Evolutionary conservation across 2,113 vertebrate genomes (phyloP), one percentile per base, ranked within the genome.

Genomic region (Nycticorax nycticorax): DNA sequence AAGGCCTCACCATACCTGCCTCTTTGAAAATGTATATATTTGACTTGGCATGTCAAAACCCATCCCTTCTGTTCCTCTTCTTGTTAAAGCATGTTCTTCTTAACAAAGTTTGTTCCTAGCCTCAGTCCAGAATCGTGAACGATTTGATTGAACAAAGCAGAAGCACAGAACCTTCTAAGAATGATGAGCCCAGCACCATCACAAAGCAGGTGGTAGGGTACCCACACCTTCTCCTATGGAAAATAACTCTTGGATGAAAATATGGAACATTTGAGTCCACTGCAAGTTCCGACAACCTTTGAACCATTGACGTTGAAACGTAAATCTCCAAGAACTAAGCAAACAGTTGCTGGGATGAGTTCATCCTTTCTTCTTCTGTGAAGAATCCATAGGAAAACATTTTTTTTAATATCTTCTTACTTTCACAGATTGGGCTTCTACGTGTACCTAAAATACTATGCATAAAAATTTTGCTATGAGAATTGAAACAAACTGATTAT

Each of bases 401-500:
- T 89, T 85, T 78, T 62, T 64, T 72, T 33, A 87, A 56, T 72
- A 48, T 32, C 52, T 89, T 60, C 68, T 52, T 30, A 18, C 28
- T 88, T 93, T 79, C 84, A 74, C 39, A 79, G 56, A 45, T 56
- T 87, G 7, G 16, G 33, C 93, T 96, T 92, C 89, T 89, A 76
- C 94, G 75, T 41, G 22, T 60, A 56, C 75, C 21, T 93, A 89
- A 56, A 41, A 85, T 67, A 88, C 63, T 96, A 66, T 94, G 92
- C 85, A 96, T 76, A 76, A 91, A 85, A 89, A 83, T 45, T 93
- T 88, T 15, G 6, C 66, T 91, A 80, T 73, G 89, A 83, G 87
- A 94, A 93, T 53, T 50, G 71, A 93, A 92, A 73, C 85, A 89
- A 92, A 72, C 57, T 43, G 73, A 94, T 95, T 96, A 96, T 96